Evolutionary conservation across 2,797 vertebrate species (phyloP), one percentile per base, ranked within the genome.

Genomic region (Falco novaeseelandiae): DNA sequence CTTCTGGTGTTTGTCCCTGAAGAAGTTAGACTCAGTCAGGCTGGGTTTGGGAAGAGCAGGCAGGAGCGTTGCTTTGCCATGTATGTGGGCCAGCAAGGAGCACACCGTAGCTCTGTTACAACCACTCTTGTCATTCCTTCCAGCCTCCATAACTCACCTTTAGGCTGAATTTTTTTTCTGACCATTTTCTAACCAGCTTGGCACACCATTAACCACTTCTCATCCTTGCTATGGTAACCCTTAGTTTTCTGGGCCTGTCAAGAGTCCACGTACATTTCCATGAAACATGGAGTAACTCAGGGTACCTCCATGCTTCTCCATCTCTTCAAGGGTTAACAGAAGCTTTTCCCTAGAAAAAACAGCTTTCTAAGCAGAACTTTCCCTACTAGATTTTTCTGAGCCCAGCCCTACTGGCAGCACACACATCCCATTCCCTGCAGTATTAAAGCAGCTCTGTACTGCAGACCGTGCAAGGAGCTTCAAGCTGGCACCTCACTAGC

Each of bases 371-470:
- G 55, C 20, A 70, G 25, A 92, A 61, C 9, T 67, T 87, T 49
- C 48, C 48, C 30, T 4, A 4, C 2, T 5, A 34, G 4, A 22
- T 26, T 62, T 92, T 55, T 57, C 62, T 48, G n/a, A 85, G 40
- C 22, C 32, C 49, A 65, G 23, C 15, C 7, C 57, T 83, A 26
- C 13, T 0, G 0, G 34, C 26, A 46, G 52, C 57, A 44, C 26
- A 8, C 1, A 1, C 10, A 36, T 52, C 38, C 62, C 32, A 3
- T n/a, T 91, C 62, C 61, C 63, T 52, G 51, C 25, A 83, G 87
- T 48, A n/a, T 34, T 4, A 15, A 62, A 42, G 62, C 2, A 3
- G 4, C 52, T 79, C 58, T 71, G 67, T 34, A 19, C 17, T 40
- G n/a, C 74, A 80, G 48, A 70, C 17, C 51, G 30, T 62, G 19